Evolutionary conservation across 1,140 invertebrate species (phyloP), one percentile per base, ranked within the genome.

Genomic region (Stratiolaelaps scimitus): DNA sequence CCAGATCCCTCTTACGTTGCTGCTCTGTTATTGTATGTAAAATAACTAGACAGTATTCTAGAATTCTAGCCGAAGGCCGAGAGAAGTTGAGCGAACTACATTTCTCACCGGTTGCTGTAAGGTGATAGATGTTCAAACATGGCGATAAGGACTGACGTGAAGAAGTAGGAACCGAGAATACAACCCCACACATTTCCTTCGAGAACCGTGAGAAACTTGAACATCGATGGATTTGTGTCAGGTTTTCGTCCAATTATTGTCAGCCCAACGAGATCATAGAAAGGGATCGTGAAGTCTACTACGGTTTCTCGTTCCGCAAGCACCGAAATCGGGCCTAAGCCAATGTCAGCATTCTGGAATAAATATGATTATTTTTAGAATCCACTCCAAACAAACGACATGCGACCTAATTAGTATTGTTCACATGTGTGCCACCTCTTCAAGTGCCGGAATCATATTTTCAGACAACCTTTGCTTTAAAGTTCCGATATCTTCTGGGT

Each of bases 141-240:
- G 85, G 88, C 97, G 83, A 97, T 88, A 0, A 97, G 78, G 47
- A 96, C 82, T 73, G 91, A 92, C 72, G 70, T 77, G 73, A 93
- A 89, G 73, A 94, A 87, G 74, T 95, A 98, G 0, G 93, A 92
- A 0, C 84, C 91, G 60, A 97, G 78, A 72, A 97, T 96, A 71
- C 91, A 95, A 7, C 90, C 80, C 94, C 94, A 98, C 0, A 98
- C 94, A 70, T 92, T 86, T 68, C 86, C 86, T 75, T 98, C 93
- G 65, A 98, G 77, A 5, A 98, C 94, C 0, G 90, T 94, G 26
- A 98, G 81, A 74, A 98, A 98, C 78, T 96, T 96, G 76, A 97
- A 96, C 5, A 97, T 79, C 0, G 90, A 93, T 7, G 88, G 92
- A 29, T 84, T 82, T 7, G 76, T 80, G 70, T 84, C 83, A 0